Conservation (phyloP, 2,797 vertebrate species). For the Choloepus didactylus region DNA sequence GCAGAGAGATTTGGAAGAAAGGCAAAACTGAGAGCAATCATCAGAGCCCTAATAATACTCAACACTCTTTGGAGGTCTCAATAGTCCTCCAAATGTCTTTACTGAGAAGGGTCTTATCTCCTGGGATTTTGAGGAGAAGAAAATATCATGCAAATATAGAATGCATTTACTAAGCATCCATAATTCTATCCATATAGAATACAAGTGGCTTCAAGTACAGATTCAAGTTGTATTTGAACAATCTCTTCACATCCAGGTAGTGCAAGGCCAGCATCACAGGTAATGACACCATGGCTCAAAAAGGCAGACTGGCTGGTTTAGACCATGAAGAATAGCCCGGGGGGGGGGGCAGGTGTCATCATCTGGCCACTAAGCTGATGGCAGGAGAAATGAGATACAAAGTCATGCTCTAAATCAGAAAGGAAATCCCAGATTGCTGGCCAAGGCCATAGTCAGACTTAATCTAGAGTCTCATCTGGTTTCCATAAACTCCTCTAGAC, state of each 20-base stretch:
- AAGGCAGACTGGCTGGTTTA: not conserved
- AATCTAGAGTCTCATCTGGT: not conserved
- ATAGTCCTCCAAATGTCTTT: not conserved
- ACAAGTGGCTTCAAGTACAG: constrained; percentile 62
- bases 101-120: not conserved
- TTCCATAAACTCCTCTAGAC: not conserved
- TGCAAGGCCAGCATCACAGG: not conserved
- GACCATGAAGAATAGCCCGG: rapidly evolving
- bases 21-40: not conserved
- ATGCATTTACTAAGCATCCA: constrained; percentile 6
- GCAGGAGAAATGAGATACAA: not conserved
- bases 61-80: not conserved
- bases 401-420: not conserved
- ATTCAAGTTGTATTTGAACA: not conserved
- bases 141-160: constrained; percentile 37
- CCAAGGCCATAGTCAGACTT: not conserved
- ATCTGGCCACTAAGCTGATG: not conserved
- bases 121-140: not conserved
- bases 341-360: not conserved
- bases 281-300: not conserved
- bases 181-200: not conserved
- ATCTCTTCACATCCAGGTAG: not conserved
- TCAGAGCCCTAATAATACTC: not conserved
- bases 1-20: not conserved
- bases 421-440: not conserved